Evolutionary conservation across 1,140 invertebrate species (phyloP).

Genomic region (Platorchestia sp.): DNA sequence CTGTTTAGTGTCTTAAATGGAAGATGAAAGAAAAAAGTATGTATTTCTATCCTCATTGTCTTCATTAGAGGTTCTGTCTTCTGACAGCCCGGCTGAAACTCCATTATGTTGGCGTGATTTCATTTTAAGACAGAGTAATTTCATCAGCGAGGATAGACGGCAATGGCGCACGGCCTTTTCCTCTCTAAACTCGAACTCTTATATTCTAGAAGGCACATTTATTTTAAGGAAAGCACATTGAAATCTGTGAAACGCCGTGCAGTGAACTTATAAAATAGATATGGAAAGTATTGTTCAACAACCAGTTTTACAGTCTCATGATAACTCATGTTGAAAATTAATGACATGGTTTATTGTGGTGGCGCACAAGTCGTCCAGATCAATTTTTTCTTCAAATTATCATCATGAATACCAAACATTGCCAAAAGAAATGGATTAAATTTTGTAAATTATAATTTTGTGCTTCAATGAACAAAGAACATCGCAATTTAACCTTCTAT

Average conservation of each 20-base stretch:
- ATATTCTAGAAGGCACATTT: background rate
- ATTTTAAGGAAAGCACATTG: background rate
- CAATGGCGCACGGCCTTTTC: conserved; percentile 7
- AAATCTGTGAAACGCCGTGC: background rate
- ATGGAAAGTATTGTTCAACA: too few relatives aligned
- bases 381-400: too few relatives aligned
- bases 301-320: too few relatives aligned
- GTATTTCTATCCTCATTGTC: conserved; percentile 3
- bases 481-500: too few relatives aligned
- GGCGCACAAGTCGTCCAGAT: too few relatives aligned
- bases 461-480: too few relatives aligned
- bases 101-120: conserved; percentile 39
- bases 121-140: conserved; percentile 49
- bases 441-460: too few relatives aligned
- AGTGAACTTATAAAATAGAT: background rate
- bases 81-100: conserved; percentile 1
- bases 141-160: conserved; percentile 38
- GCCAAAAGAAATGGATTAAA: too few relatives aligned
- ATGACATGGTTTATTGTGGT: too few relatives aligned
- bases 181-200: background rate
- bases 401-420: too few relatives aligned
- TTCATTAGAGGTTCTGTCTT: conserved; percentile 34
- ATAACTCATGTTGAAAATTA: too few relatives aligned
- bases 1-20: background rate
- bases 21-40: background rate